Conservation (phyloP, 2,888 invertebrate genomes). For the Tachina grossa region DNA sequence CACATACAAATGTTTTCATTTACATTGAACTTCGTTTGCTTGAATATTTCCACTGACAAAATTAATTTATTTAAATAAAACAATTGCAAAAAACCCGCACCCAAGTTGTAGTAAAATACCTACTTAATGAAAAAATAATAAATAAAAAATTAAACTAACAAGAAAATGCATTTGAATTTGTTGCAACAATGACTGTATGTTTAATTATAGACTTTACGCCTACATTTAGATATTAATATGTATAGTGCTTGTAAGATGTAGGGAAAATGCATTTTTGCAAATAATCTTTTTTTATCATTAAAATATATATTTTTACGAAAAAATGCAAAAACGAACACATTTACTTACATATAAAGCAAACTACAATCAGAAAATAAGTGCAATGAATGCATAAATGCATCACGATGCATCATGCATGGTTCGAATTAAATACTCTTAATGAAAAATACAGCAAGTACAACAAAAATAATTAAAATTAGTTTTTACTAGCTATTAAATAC, state of each 20-base stretch:
- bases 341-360: background rate
- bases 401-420: constrained; percentile 14
- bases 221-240: background rate
- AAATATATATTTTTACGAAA: constrained; percentile 8
- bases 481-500: too few relatives aligned
- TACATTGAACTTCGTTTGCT: constrained; percentile 23
- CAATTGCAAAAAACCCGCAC: constrained; percentile 14
- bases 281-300: constrained; percentile 31
- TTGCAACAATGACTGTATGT: constrained; percentile 30
- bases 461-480: background rate
- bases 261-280: constrained; percentile 24
- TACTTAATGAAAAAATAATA: background rate
- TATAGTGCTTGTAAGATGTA: background rate
- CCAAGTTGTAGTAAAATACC: background rate
- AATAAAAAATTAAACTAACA: background rate
- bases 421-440: background rate
- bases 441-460: background rate
- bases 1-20: background rate
- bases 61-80: constrained; percentile 8
- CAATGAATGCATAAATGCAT: constrained; percentile 38
- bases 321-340: background rate
- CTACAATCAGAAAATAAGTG: constrained; percentile 22
- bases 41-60: background rate
- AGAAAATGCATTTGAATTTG: background rate
- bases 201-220: constrained; percentile 43